phyloP scores from a whole-genome alignment of 64 coral and sea anemone genomes.

The Pachyseris speciosa region DNA sequence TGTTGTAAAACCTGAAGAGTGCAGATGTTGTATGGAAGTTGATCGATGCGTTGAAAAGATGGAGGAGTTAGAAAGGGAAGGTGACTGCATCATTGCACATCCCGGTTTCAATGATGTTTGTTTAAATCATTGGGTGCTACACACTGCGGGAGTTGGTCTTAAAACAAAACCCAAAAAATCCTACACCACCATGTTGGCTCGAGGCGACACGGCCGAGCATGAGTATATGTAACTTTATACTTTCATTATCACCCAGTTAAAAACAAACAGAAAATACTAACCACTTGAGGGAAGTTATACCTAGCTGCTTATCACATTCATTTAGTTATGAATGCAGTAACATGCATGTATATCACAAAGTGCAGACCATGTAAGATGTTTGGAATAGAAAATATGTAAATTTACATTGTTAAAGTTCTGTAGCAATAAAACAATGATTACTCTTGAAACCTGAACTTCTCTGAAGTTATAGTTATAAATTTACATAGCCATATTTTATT shows the following conservation, averaged over 20 bases:
- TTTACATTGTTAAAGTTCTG: too few species aligned
- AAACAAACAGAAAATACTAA: too few species aligned
- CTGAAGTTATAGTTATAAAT: too few species aligned
- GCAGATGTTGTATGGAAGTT: slow-evolving; percentile 54
- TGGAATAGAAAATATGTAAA: not conserved
- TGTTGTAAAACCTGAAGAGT: slow-evolving; percentile 57
- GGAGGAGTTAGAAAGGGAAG: slow-evolving; percentile 32
- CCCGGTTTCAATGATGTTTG: slow-evolving; percentile 17
- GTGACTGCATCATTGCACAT: slow-evolving; percentile 40
- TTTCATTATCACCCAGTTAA: not conserved
- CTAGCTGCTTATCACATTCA: not conserved
- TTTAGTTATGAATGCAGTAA: not conserved
- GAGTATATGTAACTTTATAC: not conserved
- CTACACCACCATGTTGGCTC: slow-evolving; percentile 13
- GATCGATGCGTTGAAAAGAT: slow-evolving; percentile 40
- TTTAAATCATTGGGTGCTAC: slow-evolving; percentile 52
- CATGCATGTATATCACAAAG: not conserved
- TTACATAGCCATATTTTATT: too few species aligned
- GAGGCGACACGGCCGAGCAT: not conserved
- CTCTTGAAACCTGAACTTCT: too few species aligned
- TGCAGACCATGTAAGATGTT: not conserved
- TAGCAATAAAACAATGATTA: too few species aligned
- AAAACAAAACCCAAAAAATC: slow-evolving; percentile 45
- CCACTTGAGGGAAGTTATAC: not conserved
- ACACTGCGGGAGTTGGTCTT: slow-evolving; percentile 32